phyloP scores from a whole-genome alignment of 2,888 invertebrate species.

The Hololepta plana region DNA sequence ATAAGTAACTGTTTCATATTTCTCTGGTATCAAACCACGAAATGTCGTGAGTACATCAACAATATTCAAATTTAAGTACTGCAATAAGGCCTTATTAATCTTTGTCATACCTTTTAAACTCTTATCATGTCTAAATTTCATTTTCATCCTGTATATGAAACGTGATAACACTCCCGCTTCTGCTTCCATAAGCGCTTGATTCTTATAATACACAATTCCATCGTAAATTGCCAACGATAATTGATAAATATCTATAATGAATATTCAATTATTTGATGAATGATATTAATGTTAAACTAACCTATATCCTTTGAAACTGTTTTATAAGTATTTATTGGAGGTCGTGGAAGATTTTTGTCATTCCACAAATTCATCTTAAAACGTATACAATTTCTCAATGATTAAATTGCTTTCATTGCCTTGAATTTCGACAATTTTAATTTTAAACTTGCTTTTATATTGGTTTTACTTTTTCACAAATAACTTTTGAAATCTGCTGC shows the following conservation, averaged over 20 bases:
- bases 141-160: conserved; percentile 29
- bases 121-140: conserved; percentile 30
- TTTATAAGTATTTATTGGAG: conserved; percentile 11
- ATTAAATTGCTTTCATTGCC: no score
- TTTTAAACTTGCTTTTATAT: no score
- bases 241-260: conserved; percentile 10
- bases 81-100: conserved; percentile 25
- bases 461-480: no score
- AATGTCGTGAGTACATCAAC: conserved; percentile 16
- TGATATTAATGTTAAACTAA: conserved; percentile 4
- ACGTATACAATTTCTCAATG: no score
- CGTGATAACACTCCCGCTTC: conserved; percentile 29
- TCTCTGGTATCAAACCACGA: conserved; percentile 10
- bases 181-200: conserved; percentile 18
- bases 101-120: conserved; percentile 31
- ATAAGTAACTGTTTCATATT: conserved; percentile 11
- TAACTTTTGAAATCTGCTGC: no score
- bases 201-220: conserved; percentile 14
- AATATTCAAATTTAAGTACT: conserved; percentile 24
- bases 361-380: conserved; percentile 12
- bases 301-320: conserved; percentile 4
- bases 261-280: conserved; percentile 2
- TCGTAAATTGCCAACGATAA: conserved; percentile 11
- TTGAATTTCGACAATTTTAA: no score
- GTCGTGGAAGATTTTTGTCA: conserved; percentile 10